These are phyloP conservation scores for Gallinago solitaria DNA, from an alignment of 2,797 vertebrate species.

Conservation along the genomic window DNA sequence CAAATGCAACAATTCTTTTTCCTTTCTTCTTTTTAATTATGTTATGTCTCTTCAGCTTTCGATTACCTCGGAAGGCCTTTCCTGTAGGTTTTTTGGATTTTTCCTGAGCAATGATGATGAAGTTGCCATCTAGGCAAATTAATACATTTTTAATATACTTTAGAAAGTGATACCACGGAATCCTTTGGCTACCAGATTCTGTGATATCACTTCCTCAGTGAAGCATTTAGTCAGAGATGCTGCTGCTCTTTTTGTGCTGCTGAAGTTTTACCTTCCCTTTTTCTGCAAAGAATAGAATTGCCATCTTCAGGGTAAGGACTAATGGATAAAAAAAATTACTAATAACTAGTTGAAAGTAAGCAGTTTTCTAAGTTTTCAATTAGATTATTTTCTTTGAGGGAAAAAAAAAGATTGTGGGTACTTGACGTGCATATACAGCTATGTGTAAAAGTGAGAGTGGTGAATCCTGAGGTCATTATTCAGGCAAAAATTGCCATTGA, in stretches of 20 bases:
- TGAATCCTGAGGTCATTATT: not conserved
- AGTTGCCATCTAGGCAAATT: conserved; percentile 20
- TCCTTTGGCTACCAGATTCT: not conserved
- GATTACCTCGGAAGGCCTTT: conserved; percentile 39
- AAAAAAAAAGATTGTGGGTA: not conserved
- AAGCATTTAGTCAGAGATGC: not conserved
- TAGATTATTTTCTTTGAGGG: not conserved
- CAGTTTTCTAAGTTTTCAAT: not conserved
- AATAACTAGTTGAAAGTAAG: not conserved
- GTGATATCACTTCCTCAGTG: conserved; percentile 5
- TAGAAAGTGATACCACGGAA: conserved; percentile 21
- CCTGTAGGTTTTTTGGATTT: conserved; percentile 26
- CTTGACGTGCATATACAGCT: not conserved
- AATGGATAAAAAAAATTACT: not conserved
- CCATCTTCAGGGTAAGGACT: conserved; percentile 11
- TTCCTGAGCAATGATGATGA: not conserved
- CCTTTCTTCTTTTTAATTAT: conserved; percentile 18
- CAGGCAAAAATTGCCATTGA: not conserved
- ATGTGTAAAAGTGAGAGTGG: not conserved
- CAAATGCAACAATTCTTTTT: conserved; percentile 34
- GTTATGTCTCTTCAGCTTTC: not conserved
- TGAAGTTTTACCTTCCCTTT: not conserved
- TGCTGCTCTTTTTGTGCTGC: not conserved
- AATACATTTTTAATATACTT: conserved; percentile 48
- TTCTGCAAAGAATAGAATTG: not conserved